Conservation (phyloP, 2,797 vertebrate genomes). For the Enteromius mattozi region DNA sequence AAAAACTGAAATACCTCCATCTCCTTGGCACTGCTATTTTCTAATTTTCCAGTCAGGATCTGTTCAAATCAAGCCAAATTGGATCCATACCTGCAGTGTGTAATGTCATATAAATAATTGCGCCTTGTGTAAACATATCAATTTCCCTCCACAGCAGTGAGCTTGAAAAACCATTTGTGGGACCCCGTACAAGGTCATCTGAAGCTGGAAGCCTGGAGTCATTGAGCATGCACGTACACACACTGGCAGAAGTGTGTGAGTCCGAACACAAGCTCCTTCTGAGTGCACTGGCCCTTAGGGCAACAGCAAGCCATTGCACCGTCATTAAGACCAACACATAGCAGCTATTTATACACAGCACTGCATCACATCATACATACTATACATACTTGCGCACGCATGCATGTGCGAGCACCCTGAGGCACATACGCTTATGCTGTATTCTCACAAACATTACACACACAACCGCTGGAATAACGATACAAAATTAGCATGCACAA, state of each 20-base stretch:
- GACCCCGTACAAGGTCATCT: slow-evolving; percentile 65
- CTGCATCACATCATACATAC: slow-evolving; percentile 52
- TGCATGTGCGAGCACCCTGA: slow-evolving; percentile 18
- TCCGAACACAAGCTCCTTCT: slow-evolving; percentile 50
- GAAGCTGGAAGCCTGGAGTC: slow-evolving; percentile 48
- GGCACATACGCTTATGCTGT: slow-evolving; percentile 5
- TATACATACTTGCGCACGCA: slow-evolving; percentile 39
- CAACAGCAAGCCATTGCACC: slow-evolving; percentile 57
- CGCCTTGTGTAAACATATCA: slow-evolving; percentile 64
- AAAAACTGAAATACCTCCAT: slow-evolving; percentile 12
- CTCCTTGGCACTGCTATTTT: slow-evolving; percentile 44
- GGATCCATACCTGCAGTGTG: slow-evolving; percentile 57
- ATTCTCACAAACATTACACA: slow-evolving; percentile 9
- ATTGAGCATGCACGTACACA: slow-evolving; percentile 3
- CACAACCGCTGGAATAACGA: slow-evolving; percentile 13
- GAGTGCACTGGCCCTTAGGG: slow-evolving; percentile 58
- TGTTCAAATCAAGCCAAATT: slow-evolving; percentile 57
- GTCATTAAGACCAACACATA: slow-evolving; percentile 65
- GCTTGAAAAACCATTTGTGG: slow-evolving; percentile 62
- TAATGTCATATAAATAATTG: slow-evolving; percentile 62
- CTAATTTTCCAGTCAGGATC: slow-evolving; percentile 45
- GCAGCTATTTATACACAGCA: slow-evolving; percentile 63
- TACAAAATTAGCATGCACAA: slow-evolving; percentile 38
- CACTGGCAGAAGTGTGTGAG: background rate
- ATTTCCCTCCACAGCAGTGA: slow-evolving; percentile 58